Percentiles rank a stretch among this genome's conserved stretches.
phyloP scores from a whole-genome alignment of 2,113 vertebrate species.

The Isichthys henryi region DNA sequence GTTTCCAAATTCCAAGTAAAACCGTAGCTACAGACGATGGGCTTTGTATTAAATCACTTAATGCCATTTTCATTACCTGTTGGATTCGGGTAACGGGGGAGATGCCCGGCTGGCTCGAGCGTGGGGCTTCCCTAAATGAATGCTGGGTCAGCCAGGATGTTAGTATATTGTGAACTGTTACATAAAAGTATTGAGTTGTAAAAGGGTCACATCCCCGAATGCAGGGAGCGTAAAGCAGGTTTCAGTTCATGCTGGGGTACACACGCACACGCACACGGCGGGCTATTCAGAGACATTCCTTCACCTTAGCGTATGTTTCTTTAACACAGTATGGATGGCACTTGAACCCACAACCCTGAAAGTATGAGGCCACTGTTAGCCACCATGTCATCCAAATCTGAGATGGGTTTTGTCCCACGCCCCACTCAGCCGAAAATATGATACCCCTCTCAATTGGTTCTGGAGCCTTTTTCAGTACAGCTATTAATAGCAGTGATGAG shows the following conservation, averaged over 20 bases:
- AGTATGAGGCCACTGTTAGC: background rate
- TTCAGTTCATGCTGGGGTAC: background rate
- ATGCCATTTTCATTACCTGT: background rate
- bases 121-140: background rate
- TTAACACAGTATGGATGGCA: background rate
- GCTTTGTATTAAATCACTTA: background rate
- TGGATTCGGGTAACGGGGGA: background rate
- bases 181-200: background rate
- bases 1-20: background rate
- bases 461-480: background rate
- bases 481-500: background rate
- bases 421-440: background rate
- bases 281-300: background rate
- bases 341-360: background rate
- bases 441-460: background rate
- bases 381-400: background rate
- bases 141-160: background rate
- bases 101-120: background rate
- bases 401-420: background rate
- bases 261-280: background rate
- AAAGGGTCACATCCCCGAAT: background rate
- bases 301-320: background rate
- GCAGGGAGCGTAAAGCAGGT: background rate
- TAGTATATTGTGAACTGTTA: background rate
- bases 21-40: background rate